A percentile compares a stretch with the other conserved stretches of the same genome.
Conservation (phyloP, 2,113 vertebrate species). For the Megaceryle torquata region DNA sequence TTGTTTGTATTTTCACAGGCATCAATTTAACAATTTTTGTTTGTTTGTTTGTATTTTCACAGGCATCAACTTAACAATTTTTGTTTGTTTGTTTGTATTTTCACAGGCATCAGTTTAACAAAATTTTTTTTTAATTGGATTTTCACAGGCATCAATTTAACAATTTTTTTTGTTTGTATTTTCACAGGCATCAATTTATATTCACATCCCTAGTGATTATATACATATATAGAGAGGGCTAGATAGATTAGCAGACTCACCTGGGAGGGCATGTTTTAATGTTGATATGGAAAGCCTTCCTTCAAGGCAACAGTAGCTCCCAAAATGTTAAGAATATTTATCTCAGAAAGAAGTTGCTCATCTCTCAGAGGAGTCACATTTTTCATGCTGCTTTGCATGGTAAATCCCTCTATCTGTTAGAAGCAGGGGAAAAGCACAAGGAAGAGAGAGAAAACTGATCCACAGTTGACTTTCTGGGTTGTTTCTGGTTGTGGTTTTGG, state of each 20-base stretch:
- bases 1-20: too few species aligned
- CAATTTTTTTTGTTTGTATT: background rate
- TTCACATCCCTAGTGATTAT: background rate
- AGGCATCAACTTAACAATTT: background rate
- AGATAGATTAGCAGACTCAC: background rate
- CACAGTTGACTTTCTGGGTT: accelerated
- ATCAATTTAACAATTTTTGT: background rate
- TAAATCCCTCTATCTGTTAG: background rate
- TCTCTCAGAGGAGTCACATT: background rate
- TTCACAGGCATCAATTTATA: background rate
- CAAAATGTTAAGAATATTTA: background rate
- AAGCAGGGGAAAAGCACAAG: background rate
- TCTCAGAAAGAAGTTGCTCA: background rate
- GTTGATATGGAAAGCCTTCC: background rate
- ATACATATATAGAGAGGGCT: background rate
- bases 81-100: too few species aligned
- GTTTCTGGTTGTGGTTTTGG: background rate
- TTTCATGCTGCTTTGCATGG: background rate
- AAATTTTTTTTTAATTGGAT: too few species aligned
- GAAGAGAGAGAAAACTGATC: background rate
- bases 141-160: too few species aligned
- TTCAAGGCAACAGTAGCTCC: background rate
- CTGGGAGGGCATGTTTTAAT: background rate
- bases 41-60: too few species aligned
- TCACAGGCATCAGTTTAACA: too few species aligned